A percentile compares a stretch with the other conserved stretches of the same genome.
phyloP scores from a whole-genome alignment of 2,888 invertebrate species.

The Luffia ferchaultella region DNA sequence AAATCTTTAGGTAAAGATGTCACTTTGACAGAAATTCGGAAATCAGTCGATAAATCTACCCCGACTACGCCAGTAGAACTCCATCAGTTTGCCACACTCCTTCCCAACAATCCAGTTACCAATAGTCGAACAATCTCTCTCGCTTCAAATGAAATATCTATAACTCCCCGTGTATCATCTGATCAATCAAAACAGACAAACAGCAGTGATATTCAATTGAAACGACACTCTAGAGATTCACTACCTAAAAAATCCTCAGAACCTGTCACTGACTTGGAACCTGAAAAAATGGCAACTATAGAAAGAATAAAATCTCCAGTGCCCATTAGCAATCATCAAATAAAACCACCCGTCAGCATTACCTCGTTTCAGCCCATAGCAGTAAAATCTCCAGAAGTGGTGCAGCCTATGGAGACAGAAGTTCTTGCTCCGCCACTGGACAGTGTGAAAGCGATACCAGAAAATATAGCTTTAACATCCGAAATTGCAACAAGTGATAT shows the following conservation, averaged over 20 bases:
- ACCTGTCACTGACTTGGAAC: constrained; percentile 33
- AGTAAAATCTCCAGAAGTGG: constrained; percentile 33
- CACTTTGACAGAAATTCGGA: constrained; percentile 55
- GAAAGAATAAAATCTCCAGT: constrained; percentile 43
- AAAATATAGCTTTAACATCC: constrained; percentile 28
- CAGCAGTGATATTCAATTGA: constrained; percentile 27
- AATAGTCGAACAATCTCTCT: constrained; percentile 33
- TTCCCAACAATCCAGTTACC: constrained; percentile 31
- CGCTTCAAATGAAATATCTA: constrained; percentile 50
- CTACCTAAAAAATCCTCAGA: constrained; percentile 42
- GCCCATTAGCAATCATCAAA: constrained; percentile 19
- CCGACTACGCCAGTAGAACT: constrained; percentile 35
- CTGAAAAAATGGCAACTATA: constrained; percentile 31
- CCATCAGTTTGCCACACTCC: constrained; percentile 47
- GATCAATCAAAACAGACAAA: constrained; percentile 25
- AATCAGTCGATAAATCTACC: constrained; percentile 46
- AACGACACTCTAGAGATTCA: constrained; percentile 38
- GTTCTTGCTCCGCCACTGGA: constrained; percentile 40
- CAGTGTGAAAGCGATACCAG: constrained; percentile 29
- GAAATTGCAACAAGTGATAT: constrained; percentile 24
- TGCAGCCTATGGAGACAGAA: constrained; percentile 33
- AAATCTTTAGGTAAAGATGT: constrained; percentile 59
- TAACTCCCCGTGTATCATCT: constrained; percentile 36
- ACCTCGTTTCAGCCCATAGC: constrained; percentile 26
- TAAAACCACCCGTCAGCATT: constrained; percentile 29